Evolutionary conservation across 2,113 vertebrate genomes (phyloP), one percentile per base, ranked within the genome.

Genomic region (Caranx melampygus): DNA sequence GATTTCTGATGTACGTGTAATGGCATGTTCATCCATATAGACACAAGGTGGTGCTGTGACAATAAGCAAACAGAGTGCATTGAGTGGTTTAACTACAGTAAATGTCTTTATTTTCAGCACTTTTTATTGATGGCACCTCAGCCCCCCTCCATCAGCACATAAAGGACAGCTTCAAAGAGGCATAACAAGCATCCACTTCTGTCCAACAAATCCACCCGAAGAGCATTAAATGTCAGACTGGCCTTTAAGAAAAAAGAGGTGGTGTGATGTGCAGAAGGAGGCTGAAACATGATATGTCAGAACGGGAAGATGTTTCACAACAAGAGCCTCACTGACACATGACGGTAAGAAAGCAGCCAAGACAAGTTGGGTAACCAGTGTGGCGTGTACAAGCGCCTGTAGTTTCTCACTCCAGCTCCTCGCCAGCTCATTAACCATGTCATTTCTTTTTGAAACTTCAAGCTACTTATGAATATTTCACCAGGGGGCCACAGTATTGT

Each of bases 391-490:
- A n/a, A 67, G 64, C n/a, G 20, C 60, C 72, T 51, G 59, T 0
- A 31, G 66, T 76, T 83, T 77, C 83, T 72, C 81, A 64, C 75
- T 82, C 58, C 76, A 86, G 72, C 82, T 75, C 81, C 60, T 72
- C 10, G 72, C 85, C 87, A 81, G 66, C 83, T 85, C 49, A 26
- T 62, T 85, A 81, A 83, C 73, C 71, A 40, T 68, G 68, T 85
- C 69, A 78, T 67, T 26, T 77, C 51, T 67, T 86, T 81, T 84
- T 49, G 76, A 58, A 26, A 60, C 86, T 67, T 77, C 65, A 60
- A 81, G 75, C 34, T 51, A 26, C 72, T 81, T 81, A 93, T 93
- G 59, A 94, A 95, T 94, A 93, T 95, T 95, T 94, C 81, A 92
- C 72, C 18, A 75, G 26, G n/a, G 8, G 44, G 34, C 72, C 52